Percentiles rank a stretch among this genome's conserved stretches.
These are phyloP conservation scores for Oryzaephilus surinamensis DNA, from an alignment of 1,140 invertebrate species.

Conservation along the genomic window DNA sequence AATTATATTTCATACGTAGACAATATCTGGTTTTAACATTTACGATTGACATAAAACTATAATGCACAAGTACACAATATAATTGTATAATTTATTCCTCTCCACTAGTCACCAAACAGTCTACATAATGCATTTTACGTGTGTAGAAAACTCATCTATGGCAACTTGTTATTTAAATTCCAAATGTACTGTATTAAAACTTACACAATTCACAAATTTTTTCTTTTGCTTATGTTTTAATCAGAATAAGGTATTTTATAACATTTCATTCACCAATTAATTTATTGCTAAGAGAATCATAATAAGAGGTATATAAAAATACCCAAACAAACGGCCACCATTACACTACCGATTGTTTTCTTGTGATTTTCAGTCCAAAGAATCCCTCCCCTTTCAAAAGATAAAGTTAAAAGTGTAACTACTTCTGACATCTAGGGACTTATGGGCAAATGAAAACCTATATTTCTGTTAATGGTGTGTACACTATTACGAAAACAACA, in stretches of 20 bases:
- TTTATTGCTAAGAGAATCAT: neutral
- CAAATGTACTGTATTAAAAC: constrained; percentile 5
- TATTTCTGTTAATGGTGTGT: no score
- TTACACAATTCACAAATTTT: constrained; percentile 1
- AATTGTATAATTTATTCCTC: no score
- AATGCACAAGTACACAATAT: no score
- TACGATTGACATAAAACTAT: neutral
- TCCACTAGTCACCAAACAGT: neutral
- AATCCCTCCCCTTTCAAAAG: constrained; percentile 7
- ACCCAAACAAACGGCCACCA: constrained; percentile 15
- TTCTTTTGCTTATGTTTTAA: constrained; percentile 3
- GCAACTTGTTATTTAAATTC: neutral
- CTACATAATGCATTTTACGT: no score
- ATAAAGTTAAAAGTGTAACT: neutral
- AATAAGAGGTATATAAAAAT: constrained; percentile 3
- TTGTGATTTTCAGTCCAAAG: constrained; percentile 13
- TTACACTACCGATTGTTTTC: constrained; percentile 10
- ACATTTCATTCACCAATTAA: neutral
- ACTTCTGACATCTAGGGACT: neutral
- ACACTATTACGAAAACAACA: neutral
- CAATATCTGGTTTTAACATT: neutral
- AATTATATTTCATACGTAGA: constrained; percentile 1
- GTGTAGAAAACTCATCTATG: no score
- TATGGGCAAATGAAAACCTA: no score
- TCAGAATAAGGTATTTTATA: neutral